phyloP scores from a whole-genome alignment of 2,888 invertebrate species.

The Chaetogeoica ovagalla region DNA sequence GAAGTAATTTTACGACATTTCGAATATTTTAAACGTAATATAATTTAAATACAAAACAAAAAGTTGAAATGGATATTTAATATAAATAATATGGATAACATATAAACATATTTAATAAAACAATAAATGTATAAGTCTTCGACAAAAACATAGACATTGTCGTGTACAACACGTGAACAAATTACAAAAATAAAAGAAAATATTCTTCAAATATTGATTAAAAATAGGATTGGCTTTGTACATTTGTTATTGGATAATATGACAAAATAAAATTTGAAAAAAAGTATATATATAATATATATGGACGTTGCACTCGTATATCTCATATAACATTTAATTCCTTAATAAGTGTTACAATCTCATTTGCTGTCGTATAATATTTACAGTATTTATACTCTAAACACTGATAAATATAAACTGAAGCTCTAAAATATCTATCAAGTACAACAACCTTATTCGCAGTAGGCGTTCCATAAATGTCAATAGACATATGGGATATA shows the following conservation, averaged over 20 bases:
- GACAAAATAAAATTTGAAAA: background rate
- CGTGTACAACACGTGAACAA: background rate
- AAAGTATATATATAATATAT: background rate
- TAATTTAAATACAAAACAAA: too few relatives aligned
- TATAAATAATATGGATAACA: too few relatives aligned
- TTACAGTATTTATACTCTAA: slow-evolving; percentile 53
- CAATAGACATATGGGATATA: slow-evolving; percentile 53
- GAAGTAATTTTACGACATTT: too few relatives aligned
- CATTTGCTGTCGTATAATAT: slow-evolving; percentile 50
- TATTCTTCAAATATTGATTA: too few relatives aligned
- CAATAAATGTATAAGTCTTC: background rate
- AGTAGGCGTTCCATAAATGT: slow-evolving; percentile 49
- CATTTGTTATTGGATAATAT: background rate
- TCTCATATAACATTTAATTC: slow-evolving; percentile 34
- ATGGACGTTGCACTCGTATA: too few relatives aligned
- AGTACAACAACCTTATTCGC: slow-evolving; percentile 53
- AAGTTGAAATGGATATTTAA: too few relatives aligned
- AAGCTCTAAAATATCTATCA: slow-evolving; percentile 52
- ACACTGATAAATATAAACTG: slow-evolving; percentile 53
- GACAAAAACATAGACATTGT: background rate
- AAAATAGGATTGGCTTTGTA: too few relatives aligned
- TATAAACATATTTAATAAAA: too few relatives aligned
- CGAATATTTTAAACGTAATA: too few relatives aligned
- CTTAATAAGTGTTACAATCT: slow-evolving; percentile 49
- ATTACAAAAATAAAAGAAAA: too few relatives aligned